phyloP scores from a whole-genome alignment of 2,113 vertebrate genomes.

The Amblyopsis rosae region DNA sequence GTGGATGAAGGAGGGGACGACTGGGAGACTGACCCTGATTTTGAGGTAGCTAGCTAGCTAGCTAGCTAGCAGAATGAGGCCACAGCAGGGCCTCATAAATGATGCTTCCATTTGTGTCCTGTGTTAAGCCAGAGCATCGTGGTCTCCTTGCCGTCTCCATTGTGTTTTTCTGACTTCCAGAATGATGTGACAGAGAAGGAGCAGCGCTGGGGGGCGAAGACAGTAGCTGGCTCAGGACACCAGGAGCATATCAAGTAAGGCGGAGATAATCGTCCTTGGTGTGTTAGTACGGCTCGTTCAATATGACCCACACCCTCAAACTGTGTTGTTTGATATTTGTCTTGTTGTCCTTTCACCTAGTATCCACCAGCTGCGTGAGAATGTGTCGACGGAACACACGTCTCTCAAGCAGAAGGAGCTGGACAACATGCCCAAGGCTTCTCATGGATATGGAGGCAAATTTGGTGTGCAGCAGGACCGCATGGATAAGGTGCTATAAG shows the following conservation, averaged over 20 bases:
- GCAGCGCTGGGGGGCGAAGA: conserved; percentile 97
- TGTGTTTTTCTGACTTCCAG: conserved; percentile 61
- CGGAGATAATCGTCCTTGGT: not conserved
- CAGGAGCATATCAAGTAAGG: conserved; percentile 96
- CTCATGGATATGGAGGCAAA: conserved; percentile 92
- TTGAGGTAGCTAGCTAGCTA: conserved; percentile 80
- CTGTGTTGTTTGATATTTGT: not conserved
- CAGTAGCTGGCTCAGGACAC: conserved; percentile 91
- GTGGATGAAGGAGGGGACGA: conserved; percentile 84
- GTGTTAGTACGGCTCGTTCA: not conserved
- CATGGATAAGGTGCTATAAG: conserved; percentile 88
- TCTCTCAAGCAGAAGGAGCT: conserved; percentile 88
- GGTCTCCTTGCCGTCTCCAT: not conserved
- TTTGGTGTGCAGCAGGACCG: conserved; percentile 94
- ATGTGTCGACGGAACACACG: conserved; percentile 89
- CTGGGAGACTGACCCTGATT: conserved; percentile 98
- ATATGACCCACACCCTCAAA: not conserved
- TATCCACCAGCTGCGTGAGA: conserved; percentile 88
- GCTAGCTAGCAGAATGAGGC: too few relatives aligned
- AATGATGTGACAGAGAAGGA: conserved; percentile 96
- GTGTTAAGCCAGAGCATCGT: too few relatives aligned
- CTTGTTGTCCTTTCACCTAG: conserved; percentile 55
- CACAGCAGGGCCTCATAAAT: too few relatives aligned
- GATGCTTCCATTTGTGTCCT: too few relatives aligned
- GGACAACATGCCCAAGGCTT: conserved; percentile 86